phyloP scores from a whole-genome alignment of 2,888 invertebrate genomes.

The Zaprionus bogoriensis region DNA sequence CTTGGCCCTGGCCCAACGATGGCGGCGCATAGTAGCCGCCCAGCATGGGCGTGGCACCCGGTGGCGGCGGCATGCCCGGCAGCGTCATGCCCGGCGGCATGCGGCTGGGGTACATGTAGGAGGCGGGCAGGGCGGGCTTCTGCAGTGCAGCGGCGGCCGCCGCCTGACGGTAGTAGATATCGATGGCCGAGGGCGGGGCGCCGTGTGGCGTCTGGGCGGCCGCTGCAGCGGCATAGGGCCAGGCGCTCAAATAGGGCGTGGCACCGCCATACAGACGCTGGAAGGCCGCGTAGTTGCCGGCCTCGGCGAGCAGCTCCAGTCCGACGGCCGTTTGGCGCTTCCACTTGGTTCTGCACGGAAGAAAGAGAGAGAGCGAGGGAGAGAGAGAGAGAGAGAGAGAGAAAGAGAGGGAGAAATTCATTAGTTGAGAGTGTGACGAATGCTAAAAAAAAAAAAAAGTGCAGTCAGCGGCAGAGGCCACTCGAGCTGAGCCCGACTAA shows the following conservation, averaged over 20 bases:
- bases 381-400: background rate
- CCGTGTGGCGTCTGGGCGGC: conserved; percentile 85
- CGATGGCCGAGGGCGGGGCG: conserved; percentile 87
- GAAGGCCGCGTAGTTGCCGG: conserved; percentile 98
- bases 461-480: background rate
- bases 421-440: conserved; percentile 36
- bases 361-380: background rate
- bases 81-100: conserved; percentile 79
- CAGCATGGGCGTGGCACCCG: conserved; percentile 79
- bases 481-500: conserved; percentile 19
- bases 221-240: conserved; percentile 84
- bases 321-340: conserved; percentile 99
- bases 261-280: conserved; percentile 93
- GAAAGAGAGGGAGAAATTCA: background rate
- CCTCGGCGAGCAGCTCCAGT: conserved; percentile 96
- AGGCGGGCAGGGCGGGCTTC: conserved; percentile 89
- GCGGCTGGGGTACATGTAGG: conserved; percentile 85
- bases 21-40: conserved; percentile 84
- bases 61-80: conserved; percentile 70
- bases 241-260: conserved; percentile 87
- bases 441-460: conserved; percentile 20
- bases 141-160: conserved; percentile 89
- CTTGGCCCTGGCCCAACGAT: background rate
- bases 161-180: conserved; percentile 92
- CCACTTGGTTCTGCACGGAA: conserved; percentile 93